Evolutionary conservation across 1,140 invertebrate genomes (phyloP), one percentile per base, ranked within the genome.

Genomic region (Latrodectus geometricus): DNA sequence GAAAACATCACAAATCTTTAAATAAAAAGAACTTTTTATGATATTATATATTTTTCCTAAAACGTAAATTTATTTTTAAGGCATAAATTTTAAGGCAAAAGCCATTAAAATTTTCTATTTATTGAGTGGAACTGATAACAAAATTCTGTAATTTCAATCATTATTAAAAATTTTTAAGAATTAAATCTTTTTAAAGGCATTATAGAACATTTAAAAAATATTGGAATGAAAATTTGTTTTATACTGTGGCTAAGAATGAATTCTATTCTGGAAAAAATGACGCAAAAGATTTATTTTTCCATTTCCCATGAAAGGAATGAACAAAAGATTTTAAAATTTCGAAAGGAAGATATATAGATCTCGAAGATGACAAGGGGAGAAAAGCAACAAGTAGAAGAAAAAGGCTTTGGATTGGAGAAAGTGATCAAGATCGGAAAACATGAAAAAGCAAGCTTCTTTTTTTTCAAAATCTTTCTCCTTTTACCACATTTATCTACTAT

Each of bases 401-500:
- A 77, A 77, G 74, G 74, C 14, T 77, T 77, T 61, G 50, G 74
- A 80, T 70, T 80, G 78, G 48, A 80, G 66, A 80, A 80, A 69
- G 66, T 80, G 78, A 80, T 80, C 66, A 66, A 49, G 9, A 15
- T 9, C n/a, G 20, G 48, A 80, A 11, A 21, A 80, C 7, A 15
- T 8, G 12, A 20, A 14, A 49, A 52, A 9, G 68, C 11, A 69
- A 15, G 56, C 21, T 7, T 14, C 48, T 35, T 35, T n/a, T 17
- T 15, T 21, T 66, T 50, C 17, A 4, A 20, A 21, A 48, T 21
- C 61, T 66, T 74, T 70, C 21, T 70, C 21, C 5, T 70, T 70
- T 21, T 35, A 4, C 9, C 5, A 9, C 48, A 14, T 74, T 52
- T 20, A 50, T 20, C 52, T 20, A 20, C 12, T 9, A 9, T 5